Evolutionary conservation across 2,113 vertebrate genomes (phyloP).

Genomic region (Falcunculus frontatus): DNA sequence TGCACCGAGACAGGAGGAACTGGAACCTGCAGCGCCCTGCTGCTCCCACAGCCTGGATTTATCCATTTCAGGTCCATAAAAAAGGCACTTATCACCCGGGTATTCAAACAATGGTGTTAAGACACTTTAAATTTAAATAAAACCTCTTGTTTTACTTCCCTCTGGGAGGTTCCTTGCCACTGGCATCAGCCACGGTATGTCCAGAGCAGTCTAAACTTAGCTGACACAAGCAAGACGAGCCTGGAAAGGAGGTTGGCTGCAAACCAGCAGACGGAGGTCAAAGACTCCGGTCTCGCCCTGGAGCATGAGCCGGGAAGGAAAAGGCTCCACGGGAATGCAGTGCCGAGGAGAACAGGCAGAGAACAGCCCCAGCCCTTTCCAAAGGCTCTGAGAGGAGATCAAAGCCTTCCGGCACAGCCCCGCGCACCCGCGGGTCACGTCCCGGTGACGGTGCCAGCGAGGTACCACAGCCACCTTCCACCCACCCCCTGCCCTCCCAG

Average conservation of each 20-base stretch:
- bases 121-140: neutral
- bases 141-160: slow-evolving; percentile 1
- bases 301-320: neutral
- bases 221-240: slow-evolving; percentile 4
- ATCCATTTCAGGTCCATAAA: neutral
- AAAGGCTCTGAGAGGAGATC: slow-evolving; percentile 6
- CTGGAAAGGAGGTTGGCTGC: slow-evolving; percentile 30
- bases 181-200: neutral
- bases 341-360: neutral
- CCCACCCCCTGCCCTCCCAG: rapidly evolving
- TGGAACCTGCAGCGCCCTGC: neutral
- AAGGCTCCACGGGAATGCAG: neutral
- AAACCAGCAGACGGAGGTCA: slow-evolving; percentile 48
- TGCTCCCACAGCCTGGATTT: neutral
- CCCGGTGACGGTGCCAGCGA: neutral
- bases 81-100: neutral
- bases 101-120: neutral
- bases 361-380: neutral
- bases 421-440: neutral
- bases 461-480: rapidly evolving
- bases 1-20: neutral
- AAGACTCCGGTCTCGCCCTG: neutral
- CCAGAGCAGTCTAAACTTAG: slow-evolving; percentile 44
- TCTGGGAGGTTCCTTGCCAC: neutral
- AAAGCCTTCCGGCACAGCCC: slow-evolving; percentile 34